phyloP scores from a whole-genome alignment of 2,797 vertebrate genomes.

The Eidolon dupreanum region DNA sequence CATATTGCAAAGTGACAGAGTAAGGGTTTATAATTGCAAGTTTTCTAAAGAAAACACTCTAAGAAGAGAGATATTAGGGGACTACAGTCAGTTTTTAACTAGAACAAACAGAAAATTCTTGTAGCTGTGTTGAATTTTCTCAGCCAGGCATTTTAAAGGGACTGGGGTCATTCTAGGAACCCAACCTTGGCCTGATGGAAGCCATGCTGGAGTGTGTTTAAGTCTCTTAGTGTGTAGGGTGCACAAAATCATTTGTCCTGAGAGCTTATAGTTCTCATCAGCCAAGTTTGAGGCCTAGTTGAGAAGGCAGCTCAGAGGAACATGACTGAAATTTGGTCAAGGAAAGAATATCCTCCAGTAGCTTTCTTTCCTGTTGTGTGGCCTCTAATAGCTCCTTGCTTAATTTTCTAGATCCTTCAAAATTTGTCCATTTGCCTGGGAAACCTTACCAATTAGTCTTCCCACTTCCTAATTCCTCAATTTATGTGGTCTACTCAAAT shows the following conservation, averaged over 20 bases:
- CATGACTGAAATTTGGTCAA: not conserved
- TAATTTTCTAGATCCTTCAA: not conserved
- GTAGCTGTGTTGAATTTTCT: not conserved
- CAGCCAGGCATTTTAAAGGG: not conserved
- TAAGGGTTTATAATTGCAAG: not conserved
- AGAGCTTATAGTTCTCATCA: not conserved
- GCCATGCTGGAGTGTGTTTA: not conserved
- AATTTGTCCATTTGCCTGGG: not conserved
- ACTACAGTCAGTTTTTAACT: not conserved
- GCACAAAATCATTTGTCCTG: not conserved
- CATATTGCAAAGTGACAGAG: not conserved
- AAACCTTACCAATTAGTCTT: not conserved
- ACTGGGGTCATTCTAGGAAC: not conserved
- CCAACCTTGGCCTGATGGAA: not conserved
- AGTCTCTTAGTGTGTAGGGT: not conserved
- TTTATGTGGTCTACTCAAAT: not conserved
- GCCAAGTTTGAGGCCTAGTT: not conserved
- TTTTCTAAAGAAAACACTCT: not conserved
- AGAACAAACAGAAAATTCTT: not conserved
- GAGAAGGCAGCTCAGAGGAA: not conserved
- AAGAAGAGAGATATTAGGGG: not conserved
- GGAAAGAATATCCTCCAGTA: not conserved
- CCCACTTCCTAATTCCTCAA: no score
- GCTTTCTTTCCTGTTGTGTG: not conserved
- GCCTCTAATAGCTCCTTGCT: not conserved